A percentile compares a stretch with the other conserved stretches of the same genome.
Evolutionary conservation across 1,140 invertebrate species (phyloP).

Genomic region (Drosophila prosaltans): DNA sequence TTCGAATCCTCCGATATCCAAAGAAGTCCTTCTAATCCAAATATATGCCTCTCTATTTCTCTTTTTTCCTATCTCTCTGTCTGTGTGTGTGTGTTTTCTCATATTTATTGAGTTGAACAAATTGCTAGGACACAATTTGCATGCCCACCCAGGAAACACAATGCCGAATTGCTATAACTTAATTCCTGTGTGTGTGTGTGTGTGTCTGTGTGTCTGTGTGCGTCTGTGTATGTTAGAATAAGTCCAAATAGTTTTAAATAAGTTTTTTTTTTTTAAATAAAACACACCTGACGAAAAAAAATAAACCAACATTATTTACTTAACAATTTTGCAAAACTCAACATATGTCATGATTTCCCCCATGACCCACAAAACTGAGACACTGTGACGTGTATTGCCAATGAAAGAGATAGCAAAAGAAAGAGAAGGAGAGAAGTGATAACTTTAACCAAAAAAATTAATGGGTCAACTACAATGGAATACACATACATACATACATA

Average conservation of each 20-base stretch:
- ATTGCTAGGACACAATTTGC: slow-evolving; percentile 59
- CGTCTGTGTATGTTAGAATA: slow-evolving; percentile 6
- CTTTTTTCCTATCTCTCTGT: background rate
- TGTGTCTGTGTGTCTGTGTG: background rate
- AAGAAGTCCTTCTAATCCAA: slow-evolving; percentile 1
- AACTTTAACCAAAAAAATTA: background rate
- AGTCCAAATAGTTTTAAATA: slow-evolving; percentile 8
- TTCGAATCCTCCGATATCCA: slow-evolving; percentile 4
- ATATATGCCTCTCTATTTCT: no score
- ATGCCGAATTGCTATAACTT: slow-evolving; percentile 43
- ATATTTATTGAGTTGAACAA: slow-evolving; percentile 64
- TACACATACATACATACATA: no score
- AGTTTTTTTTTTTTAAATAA: background rate
- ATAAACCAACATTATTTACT: slow-evolving; percentile 2
- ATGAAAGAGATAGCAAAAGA: background rate
- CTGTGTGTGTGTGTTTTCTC: slow-evolving; percentile 28
- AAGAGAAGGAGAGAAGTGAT: background rate
- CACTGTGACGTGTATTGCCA: background rate
- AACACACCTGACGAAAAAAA: background rate
- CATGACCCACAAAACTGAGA: background rate
- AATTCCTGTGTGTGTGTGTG: slow-evolving; percentile 17
- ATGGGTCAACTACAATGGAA: background rate
- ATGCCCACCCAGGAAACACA: slow-evolving; percentile 36
- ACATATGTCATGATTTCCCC: background rate
- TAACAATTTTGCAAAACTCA: slow-evolving; percentile 8